These are phyloP conservation scores for Cheilinus undulatus DNA, from an alignment of 2,113 vertebrate species.

Conservation along the genomic window DNA sequence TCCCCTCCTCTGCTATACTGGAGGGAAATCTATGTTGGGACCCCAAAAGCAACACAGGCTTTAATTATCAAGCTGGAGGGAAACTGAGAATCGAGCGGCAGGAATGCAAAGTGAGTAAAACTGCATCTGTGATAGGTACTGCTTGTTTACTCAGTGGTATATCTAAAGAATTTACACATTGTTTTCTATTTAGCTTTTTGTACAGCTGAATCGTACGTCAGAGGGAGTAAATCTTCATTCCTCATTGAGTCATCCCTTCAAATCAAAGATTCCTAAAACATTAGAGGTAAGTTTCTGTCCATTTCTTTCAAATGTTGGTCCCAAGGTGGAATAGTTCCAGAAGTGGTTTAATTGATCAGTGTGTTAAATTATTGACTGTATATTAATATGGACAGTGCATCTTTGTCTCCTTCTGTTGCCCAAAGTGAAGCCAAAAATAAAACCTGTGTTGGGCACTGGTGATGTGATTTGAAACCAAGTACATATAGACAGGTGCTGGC, in stretches of 20 bases:
- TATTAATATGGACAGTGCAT: no score
- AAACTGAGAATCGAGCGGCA: slow-evolving; percentile 75
- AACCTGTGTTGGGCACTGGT: no score
- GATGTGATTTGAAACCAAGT: no score
- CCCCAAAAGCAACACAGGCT: slow-evolving; percentile 60
- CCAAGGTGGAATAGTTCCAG: no score
- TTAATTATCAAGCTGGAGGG: slow-evolving; percentile 73
- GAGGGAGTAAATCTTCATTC: slow-evolving; percentile 65
- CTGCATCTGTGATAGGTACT: background rate
- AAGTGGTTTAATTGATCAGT: no score
- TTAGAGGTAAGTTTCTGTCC: slow-evolving; percentile 70
- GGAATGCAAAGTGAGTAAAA: slow-evolving; percentile 84
- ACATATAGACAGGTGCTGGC: no score
- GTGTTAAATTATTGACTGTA: no score
- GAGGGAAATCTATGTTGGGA: slow-evolving; percentile 81
- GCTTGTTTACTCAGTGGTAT: background rate
- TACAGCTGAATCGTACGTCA: slow-evolving; percentile 76
- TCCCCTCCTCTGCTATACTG: slow-evolving; percentile 81
- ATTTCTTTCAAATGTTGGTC: background rate
- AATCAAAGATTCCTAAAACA: slow-evolving; percentile 72
- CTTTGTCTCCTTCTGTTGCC: no score
- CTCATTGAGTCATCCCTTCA: slow-evolving; percentile 71
- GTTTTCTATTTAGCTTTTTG: slow-evolving; percentile 62
- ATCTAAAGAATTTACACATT: slow-evolving; percentile 2
- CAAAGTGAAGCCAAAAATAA: background rate